Evolutionary conservation across 2,888 invertebrate species (phyloP), one percentile per base, ranked within the genome.

Genomic region (Cremastobaeus sp.): DNA sequence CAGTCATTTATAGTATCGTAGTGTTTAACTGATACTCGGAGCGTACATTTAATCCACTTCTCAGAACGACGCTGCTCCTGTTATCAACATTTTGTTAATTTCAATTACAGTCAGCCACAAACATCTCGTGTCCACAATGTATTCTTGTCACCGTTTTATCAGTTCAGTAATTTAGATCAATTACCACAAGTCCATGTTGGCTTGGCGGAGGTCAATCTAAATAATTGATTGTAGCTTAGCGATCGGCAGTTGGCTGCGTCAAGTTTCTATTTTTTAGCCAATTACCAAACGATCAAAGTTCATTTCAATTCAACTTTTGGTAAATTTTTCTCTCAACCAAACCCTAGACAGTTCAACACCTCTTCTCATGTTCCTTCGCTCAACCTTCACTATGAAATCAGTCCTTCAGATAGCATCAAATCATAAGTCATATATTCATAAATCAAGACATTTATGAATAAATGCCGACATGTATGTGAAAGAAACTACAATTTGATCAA

Each of bases 361-460:
- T 41, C n/a, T 41, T 1, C 14, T 41, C 9, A 11, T 18, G n/a
- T n/a, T n/a, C n/a, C n/a, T n/a, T n/a, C n/a, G 2, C 18, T 25
- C 43, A 43, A 25, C 12, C 12, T 12, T 43, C 1, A 11, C 8
- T 21, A 3, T 25, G 6, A 43, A 43, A 25, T 0, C 1, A 47
- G 17, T 4, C 30, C 20, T 2, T 1, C 14, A 15, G 30, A 30
- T 18, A 48, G 5, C 5, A 14, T 34, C 9, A 14, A 21, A 21
- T 50, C 21, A 50, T 50, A 55, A 20, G 21, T 32, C 5, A 12
- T 55, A 32, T 43, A 43, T 55, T 8, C n/a, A 43, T 55, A 32
- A 55, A 55, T 55, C 41, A 55, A 14, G 4, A 34, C 6, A 14
- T 34, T 43, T 25, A 25, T 25, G 43, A 43, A 43, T 25, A 43